Evolutionary conservation across 1,140 invertebrate species (phyloP).

Genomic region (Pogonomyrmex californicus): DNA sequence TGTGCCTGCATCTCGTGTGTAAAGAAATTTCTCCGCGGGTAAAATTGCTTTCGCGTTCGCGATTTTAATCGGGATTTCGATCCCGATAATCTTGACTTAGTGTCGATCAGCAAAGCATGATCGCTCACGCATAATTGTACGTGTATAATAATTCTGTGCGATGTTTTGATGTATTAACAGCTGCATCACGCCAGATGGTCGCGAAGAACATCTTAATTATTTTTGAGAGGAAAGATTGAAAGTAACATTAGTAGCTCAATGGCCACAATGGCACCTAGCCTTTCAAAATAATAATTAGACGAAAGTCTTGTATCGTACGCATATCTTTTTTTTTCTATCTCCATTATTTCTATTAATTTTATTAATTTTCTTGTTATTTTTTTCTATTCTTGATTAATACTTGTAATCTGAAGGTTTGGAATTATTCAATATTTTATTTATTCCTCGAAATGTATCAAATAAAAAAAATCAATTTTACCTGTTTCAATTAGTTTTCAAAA

Average conservation of each 20-base stretch:
- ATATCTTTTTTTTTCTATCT: neutral
- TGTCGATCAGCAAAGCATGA: neutral
- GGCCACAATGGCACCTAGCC: neutral
- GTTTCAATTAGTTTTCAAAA: too few relatives aligned
- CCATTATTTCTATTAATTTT: neutral
- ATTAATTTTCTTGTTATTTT: too few relatives aligned
- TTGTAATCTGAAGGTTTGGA: too few relatives aligned
- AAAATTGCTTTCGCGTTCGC: neutral
- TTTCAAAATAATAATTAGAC: neutral
- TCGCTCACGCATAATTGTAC: conserved; percentile 6
- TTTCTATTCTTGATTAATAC: too few relatives aligned
- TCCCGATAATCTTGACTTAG: neutral
- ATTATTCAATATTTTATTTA: neutral
- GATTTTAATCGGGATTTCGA: neutral
- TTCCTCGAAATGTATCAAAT: neutral
- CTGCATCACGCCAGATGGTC: conserved; percentile 9
- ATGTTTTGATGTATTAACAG: conserved; percentile 7
- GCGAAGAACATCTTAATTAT: conserved; percentile 22
- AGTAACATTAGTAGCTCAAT: neutral
- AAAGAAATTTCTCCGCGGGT: neutral
- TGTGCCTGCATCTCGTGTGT: neutral
- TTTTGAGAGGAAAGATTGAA: neutral
- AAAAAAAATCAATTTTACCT: too few relatives aligned
- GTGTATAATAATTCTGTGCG: neutral
- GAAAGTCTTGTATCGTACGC: neutral